Conservation (phyloP, 1,140 invertebrate species). For the Danaus melanippus region DNA sequence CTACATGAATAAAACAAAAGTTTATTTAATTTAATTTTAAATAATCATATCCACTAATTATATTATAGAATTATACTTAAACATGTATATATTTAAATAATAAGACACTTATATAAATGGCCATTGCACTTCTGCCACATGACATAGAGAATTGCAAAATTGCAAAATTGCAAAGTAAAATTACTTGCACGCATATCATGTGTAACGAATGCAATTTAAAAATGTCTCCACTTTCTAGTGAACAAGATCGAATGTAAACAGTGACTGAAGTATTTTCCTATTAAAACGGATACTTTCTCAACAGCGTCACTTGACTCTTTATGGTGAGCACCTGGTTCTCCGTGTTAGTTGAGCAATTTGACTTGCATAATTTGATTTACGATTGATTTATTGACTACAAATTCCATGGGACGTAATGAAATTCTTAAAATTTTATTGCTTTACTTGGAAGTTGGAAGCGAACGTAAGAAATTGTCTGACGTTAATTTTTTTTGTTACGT, state of each 20-base stretch:
- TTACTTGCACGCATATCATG: slow-evolving; percentile 17
- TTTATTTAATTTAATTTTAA: no score
- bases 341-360: slow-evolving; percentile 5
- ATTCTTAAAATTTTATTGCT: no score
- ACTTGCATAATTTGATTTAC: background rate
- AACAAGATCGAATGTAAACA: slow-evolving; percentile 8
- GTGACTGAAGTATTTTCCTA: slow-evolving; percentile 13
- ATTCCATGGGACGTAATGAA: no score
- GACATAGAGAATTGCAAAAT: slow-evolving; percentile 3
- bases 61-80: no score
- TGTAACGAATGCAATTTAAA: slow-evolving; percentile 17
- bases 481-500: no score
- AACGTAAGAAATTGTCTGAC: no score
- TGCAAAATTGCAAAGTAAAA: slow-evolving; percentile 21
- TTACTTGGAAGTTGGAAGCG: no score
- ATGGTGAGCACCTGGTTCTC: slow-evolving; percentile 3
- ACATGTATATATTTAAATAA: no score
- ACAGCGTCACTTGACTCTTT: slow-evolving; percentile 6
- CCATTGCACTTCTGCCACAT: slow-evolving; percentile 3
- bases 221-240: slow-evolving; percentile 12
- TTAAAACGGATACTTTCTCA: slow-evolving; percentile 10
- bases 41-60: no score
- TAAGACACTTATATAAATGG: no score
- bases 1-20: no score
- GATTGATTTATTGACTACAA: no score